Percentiles rank a stretch among this genome's conserved stretches.
Evolutionary conservation across 2,797 vertebrate species (phyloP).

Genomic region (Poeciliopsis gracilis): DNA sequence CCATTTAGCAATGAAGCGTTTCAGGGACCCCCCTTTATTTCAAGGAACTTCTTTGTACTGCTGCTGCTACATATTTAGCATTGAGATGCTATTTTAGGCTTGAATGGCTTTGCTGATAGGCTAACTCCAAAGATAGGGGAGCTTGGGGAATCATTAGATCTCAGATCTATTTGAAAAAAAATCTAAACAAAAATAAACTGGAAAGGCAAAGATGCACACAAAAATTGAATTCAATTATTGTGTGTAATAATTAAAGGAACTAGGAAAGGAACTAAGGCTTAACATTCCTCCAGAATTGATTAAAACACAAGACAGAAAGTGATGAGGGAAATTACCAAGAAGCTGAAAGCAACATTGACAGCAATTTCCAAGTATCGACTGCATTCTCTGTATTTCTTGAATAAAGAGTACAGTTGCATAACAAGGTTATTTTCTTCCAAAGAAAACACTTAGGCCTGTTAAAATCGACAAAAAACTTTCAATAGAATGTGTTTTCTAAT

Average conservation of each 20-base stretch:
- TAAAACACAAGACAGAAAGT: not conserved
- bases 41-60: too few species aligned
- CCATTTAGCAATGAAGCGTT: too few species aligned
- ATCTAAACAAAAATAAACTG: not conserved
- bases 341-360: not conserved
- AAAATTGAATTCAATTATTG: not conserved
- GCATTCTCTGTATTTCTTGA: not conserved
- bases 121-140: not conserved
- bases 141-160: not conserved
- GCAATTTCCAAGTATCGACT: not conserved
- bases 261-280: not conserved
- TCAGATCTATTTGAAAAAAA: not conserved
- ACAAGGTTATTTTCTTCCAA: not conserved
- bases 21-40: too few species aligned
- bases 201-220: not conserved
- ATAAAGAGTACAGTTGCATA: not conserved
- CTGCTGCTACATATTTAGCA: too few species aligned
- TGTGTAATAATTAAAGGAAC: too few species aligned
- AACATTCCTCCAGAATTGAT: not conserved
- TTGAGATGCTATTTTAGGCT: too few species aligned
- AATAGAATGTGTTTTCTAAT: not conserved
- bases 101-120: too few species aligned
- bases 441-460: not conserved
- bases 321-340: not conserved
- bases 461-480: not conserved